Conservation (phyloP, 2,888 invertebrate species). For the Plutella xylostella region DNA sequence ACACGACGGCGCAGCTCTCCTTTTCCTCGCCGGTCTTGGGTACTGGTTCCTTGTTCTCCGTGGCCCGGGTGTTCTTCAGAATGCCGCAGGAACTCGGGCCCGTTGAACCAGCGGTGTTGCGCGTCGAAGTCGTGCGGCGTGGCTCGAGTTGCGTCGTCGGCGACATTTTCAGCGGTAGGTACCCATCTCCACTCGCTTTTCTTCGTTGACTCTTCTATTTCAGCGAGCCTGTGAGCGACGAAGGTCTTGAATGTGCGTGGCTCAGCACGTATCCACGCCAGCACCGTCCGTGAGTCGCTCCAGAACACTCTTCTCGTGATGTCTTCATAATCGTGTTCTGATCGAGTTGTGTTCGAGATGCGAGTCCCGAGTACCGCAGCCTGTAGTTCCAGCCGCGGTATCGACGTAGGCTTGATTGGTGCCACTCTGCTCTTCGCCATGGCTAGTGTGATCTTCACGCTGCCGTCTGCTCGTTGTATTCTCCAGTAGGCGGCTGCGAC, state of each 20-base stretch:
- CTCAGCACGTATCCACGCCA: slow-evolving; percentile 2
- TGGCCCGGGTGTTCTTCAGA: slow-evolving; percentile 3
- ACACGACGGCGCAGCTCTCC: no score
- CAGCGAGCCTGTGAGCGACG: slow-evolving; percentile 6
- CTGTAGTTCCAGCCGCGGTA: slow-evolving; percentile 7
- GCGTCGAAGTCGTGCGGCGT: neutral
- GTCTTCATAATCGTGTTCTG: neutral
- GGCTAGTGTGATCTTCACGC: neutral
- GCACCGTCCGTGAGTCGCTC: neutral
- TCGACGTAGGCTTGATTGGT: slow-evolving; percentile 3
- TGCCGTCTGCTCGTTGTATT: neutral
- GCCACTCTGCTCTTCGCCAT: slow-evolving; percentile 5
- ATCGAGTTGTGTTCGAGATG: neutral
- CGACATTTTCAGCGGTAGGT: slow-evolving; percentile 6
- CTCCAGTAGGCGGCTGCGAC: neutral
- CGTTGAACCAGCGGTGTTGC: slow-evolving; percentile 3
- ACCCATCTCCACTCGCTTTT: slow-evolving; percentile 15
- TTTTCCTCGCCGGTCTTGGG: neutral
- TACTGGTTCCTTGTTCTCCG: neutral
- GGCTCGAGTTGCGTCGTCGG: neutral
- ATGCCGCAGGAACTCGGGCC: slow-evolving; percentile 5
- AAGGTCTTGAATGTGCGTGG: slow-evolving; percentile 8
- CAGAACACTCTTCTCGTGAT: neutral
- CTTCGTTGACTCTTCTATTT: slow-evolving; percentile 7
- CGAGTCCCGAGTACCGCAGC: slow-evolving; percentile 6